Percentiles rank a stretch among this genome's conserved stretches.
These are phyloP conservation scores for Oryzias dopingdopingensis DNA, from an alignment of 2,797 vertebrate species.

Conservation along the genomic window DNA sequence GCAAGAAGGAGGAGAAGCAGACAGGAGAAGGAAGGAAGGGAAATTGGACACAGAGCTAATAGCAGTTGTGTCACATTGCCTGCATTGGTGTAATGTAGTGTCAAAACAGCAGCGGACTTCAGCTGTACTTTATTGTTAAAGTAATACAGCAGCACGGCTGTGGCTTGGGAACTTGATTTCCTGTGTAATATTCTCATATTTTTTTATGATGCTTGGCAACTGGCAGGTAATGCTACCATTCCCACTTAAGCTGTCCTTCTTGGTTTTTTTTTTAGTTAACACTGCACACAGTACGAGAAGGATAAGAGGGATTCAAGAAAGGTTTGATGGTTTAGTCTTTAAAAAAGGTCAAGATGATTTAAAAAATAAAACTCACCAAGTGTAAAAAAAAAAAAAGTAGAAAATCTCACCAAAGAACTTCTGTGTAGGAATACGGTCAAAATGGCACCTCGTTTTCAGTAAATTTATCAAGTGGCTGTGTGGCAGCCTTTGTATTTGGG, in stretches of 20 bases:
- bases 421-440: too few relatives aligned
- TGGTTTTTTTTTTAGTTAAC: not conserved
- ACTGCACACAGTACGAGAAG: conserved; percentile 1
- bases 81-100: conserved; percentile 34
- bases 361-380: too few relatives aligned
- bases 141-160: not conserved
- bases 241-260: not conserved
- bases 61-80: conserved; percentile 32
- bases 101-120: conserved; percentile 35
- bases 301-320: not conserved
- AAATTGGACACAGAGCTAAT: conserved; percentile 35
- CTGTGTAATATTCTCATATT: not conserved
- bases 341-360: too few relatives aligned
- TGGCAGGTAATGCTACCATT: not conserved
- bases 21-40: conserved; percentile 4
- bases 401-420: too few relatives aligned
- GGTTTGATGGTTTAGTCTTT: too few relatives aligned
- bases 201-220: not conserved
- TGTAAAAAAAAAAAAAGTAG: too few relatives aligned
- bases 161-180: conserved; percentile 8
- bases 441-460: too few relatives aligned
- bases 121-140: conserved; percentile 18
- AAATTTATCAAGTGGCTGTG: too few relatives aligned
- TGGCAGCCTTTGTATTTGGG: too few relatives aligned
- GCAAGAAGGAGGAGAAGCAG: conserved; percentile 31